These are phyloP conservation scores for Oryctolagus cuniculus DNA, from an alignment of 2,113 vertebrate genomes.

Conservation along the genomic window mOryCun1.1 NC_091443.1:89817001-89817500, in stretches of 20 bases:
- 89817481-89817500: too few species aligned
- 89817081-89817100: conserved; percentile 79
- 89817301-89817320: not conserved
- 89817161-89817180: conserved; percentile 76
- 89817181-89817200: conserved; percentile 74
- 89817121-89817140: conserved; percentile 76
- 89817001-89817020: too few species aligned
- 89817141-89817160: conserved; percentile 78
- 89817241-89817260: not conserved
- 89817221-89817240: not conserved
- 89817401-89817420: too few species aligned
- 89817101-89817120: conserved; percentile 79
- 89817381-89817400: too few species aligned
- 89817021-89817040: conserved; percentile 69
- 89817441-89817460: too few species aligned
- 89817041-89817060: conserved; percentile 78
- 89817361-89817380: too few species aligned
- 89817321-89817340: too few species aligned
- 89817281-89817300: conserved; percentile 53
- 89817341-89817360: too few species aligned
- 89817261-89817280: conserved; percentile 50
- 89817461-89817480: too few species aligned
- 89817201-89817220: conserved; percentile 71
- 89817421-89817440: too few species aligned
- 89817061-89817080: conserved; percentile 67